Evolutionary conservation across 2,888 invertebrate species (phyloP).

Genomic region (Gibbula magus): DNA sequence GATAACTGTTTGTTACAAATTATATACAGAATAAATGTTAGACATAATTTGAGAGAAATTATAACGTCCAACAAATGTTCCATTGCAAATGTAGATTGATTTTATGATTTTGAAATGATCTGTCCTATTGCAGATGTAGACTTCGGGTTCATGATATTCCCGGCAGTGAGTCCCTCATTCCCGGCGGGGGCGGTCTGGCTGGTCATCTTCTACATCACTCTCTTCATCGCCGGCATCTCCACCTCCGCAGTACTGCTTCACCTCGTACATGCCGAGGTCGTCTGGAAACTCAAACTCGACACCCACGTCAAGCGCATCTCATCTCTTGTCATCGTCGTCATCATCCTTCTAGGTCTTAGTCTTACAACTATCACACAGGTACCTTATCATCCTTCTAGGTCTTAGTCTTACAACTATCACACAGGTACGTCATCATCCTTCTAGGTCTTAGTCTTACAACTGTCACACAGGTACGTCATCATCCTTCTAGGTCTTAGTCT

Average conservation of each 20-base stretch:
- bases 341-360: slow-evolving; percentile 34
- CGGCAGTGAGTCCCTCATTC: slow-evolving; percentile 54
- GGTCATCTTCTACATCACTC: slow-evolving; percentile 39
- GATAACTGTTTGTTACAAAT: too few species aligned
- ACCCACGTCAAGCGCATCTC: slow-evolving; percentile 27
- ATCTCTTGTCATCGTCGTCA: slow-evolving; percentile 26
- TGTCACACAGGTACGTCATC: too few species aligned
- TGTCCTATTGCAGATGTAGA: slow-evolving; percentile 53
- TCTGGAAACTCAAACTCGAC: slow-evolving; percentile 21
- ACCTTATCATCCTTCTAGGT: too few species aligned
- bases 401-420: too few species aligned
- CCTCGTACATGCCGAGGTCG: slow-evolving; percentile 7
- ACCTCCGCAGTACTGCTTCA: slow-evolving; percentile 14
- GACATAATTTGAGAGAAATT: not conserved
- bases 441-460: too few species aligned
- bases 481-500: too few species aligned
- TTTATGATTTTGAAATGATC: not conserved
- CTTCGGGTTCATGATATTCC: slow-evolving; percentile 57
- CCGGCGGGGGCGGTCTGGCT: slow-evolving; percentile 51
- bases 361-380: slow-evolving; percentile 43
- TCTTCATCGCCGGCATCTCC: slow-evolving; percentile 43
- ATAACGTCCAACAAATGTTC: not conserved
- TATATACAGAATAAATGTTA: too few species aligned
- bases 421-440: too few species aligned
- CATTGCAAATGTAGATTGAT: not conserved